Evolutionary conservation across 2,888 invertebrate genomes (phyloP), one percentile per base, ranked within the genome.

Genomic region (Drosophila cracens): DNA sequence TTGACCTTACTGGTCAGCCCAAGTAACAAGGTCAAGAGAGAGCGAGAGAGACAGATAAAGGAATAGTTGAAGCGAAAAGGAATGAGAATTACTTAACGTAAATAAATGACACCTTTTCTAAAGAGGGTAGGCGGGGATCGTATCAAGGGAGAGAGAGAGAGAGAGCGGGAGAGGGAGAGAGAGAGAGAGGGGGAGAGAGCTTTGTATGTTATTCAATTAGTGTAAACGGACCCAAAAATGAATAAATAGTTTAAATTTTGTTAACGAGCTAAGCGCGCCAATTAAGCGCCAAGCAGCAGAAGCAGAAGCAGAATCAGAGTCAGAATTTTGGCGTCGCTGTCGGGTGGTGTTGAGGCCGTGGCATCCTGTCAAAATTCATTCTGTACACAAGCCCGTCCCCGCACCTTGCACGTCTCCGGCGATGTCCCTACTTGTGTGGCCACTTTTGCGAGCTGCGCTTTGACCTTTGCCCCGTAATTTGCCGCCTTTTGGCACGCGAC

Each of bases 241-340:
- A 43, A 74, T 75, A 78, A 89, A 87, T 86, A 86, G 90, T 86
- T 90, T 70, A 79, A 81, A 83, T 81, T 65, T 87, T 75, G 87
- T 85, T 89, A 87, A 88, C 90, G 81, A 90, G 89, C 87, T 88
- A 87, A 90, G 90, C 85, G 85, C 81, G 79, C 81, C 90, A 90
- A 89, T 88, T 88, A 88, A 82, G 76, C 79, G 74, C 73, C 73
- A 73, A 69, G 68, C 66, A 49, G 59, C 58, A 57, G 48, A n/a
- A 57, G 56, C 59, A 57, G 65, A 48, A n/a, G 18, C 38, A n/a
- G 25, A 46, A 4, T 7, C 25, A 25, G 16, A 46, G 25, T 43
- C 43, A 5, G 13, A 25, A 51, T 49, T 40, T 18, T 25, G 21
- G 13, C 46, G 40, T 46, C 46, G 27, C 18, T 18, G 54, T 56